A percentile compares a stretch with the other conserved stretches of the same genome.
These are phyloP conservation scores for Microdon myrmicae DNA, from an alignment of 2,888 invertebrate genomes.

Conservation along the genomic window DNA sequence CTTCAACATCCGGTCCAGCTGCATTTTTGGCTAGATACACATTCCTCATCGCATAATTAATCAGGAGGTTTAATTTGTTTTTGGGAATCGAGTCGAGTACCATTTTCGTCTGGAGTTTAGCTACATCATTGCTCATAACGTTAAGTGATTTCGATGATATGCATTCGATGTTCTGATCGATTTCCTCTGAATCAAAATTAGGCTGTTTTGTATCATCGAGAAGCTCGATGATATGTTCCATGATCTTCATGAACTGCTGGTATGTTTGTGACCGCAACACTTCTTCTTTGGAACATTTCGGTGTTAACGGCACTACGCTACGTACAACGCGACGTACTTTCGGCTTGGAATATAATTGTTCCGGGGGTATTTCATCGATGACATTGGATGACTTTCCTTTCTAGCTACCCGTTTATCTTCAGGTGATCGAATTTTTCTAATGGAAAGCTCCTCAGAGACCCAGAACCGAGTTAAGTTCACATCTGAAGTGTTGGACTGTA, in stretches of 20 bases:
- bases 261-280: slow-evolving; percentile 96
- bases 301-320: slow-evolving; percentile 82
- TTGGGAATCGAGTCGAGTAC: slow-evolving; percentile 94
- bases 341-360: slow-evolving; percentile 72
- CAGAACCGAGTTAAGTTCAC: too few relatives aligned
- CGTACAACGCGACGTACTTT: slow-evolving; percentile 86
- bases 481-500: too few relatives aligned
- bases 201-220: slow-evolving; percentile 87
- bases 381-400: slow-evolving; percentile 65
- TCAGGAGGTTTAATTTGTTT: slow-evolving; percentile 87
- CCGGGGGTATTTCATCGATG: slow-evolving; percentile 62
- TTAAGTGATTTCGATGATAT: slow-evolving; percentile 87
- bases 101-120: slow-evolving; percentile 91
- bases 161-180: slow-evolving; percentile 84
- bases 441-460: too few relatives aligned
- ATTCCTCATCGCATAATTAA: slow-evolving; percentile 94
- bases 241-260: slow-evolving; percentile 89
- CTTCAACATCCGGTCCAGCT: slow-evolving; percentile 74
- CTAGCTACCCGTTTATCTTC: slow-evolving; percentile 66
- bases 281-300: slow-evolving; percentile 88
- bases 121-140: slow-evolving; percentile 93
- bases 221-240: slow-evolving; percentile 92
- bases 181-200: slow-evolving; percentile 79
- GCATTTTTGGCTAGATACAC: slow-evolving; percentile 93
- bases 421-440: too few relatives aligned